Percentiles rank a stretch among this genome's conserved stretches.
phyloP scores from a whole-genome alignment of 2,113 vertebrate species.

The Mustelus asterias region DNA sequence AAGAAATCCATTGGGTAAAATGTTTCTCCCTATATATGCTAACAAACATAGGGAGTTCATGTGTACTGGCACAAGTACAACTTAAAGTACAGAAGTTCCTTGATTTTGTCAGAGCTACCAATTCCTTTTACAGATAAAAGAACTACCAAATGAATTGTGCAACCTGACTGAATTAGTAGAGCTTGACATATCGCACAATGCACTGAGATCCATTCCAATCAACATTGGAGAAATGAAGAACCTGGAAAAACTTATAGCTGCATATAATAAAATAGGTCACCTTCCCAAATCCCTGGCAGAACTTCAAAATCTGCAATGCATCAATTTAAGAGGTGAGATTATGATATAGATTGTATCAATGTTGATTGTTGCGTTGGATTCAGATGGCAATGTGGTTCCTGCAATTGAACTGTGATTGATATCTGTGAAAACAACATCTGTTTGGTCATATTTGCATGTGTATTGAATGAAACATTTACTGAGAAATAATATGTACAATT shows the following conservation, averaged over 20 bases:
- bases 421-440: background rate
- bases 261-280: slow-evolving; percentile 46
- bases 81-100: background rate
- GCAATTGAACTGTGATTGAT: background rate
- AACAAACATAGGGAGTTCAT: background rate
- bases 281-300: slow-evolving; percentile 49
- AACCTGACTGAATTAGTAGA: slow-evolving; percentile 48
- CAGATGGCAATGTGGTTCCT: background rate
- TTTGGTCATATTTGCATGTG: background rate
- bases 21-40: background rate
- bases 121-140: slow-evolving; percentile 49
- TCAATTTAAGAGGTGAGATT: slow-evolving; percentile 51
- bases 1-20: background rate
- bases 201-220: slow-evolving; percentile 48
- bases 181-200: slow-evolving; percentile 55
- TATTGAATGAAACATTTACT: background rate
- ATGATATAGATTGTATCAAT: background rate
- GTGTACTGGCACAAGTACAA: background rate
- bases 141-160: slow-evolving; percentile 51
- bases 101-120: background rate
- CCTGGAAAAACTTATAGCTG: slow-evolving; percentile 47
- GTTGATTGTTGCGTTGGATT: background rate
- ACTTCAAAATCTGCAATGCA: slow-evolving; percentile 46
- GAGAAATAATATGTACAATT: background rate
- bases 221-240: slow-evolving; percentile 47